phyloP scores from a whole-genome alignment of 2,113 vertebrate species.

The Xiphophorus couchianus region DNA sequence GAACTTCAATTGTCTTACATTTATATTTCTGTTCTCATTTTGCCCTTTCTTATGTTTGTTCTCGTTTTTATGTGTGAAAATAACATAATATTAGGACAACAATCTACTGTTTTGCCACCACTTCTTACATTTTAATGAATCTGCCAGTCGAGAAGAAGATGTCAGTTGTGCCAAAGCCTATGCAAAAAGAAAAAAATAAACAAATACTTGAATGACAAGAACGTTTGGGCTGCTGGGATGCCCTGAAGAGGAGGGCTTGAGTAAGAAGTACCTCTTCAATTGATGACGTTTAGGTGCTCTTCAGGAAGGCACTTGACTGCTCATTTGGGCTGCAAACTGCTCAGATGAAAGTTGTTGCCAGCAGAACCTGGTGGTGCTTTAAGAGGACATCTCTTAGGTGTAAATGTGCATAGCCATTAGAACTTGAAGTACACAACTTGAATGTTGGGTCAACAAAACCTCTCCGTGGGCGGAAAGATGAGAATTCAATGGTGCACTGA shows the following conservation, averaged over 20 bases:
- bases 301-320: constrained; percentile 30
- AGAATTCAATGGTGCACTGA: constrained; percentile 46
- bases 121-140: no score
- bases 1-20: no score
- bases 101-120: no score
- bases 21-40: no score
- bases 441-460: constrained; percentile 44
- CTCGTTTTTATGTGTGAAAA: no score
- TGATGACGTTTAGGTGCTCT: constrained; percentile 26
- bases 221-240: background rate
- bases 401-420: constrained; percentile 28
- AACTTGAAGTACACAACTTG: constrained; percentile 16
- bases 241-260: constrained; percentile 4
- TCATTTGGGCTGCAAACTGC: constrained; percentile 10
- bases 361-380: constrained; percentile 24
- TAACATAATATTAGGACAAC: no score
- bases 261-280: constrained; percentile 40
- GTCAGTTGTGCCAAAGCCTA: background rate
- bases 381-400: constrained; percentile 36
- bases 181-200: background rate
- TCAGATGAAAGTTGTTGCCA: background rate
- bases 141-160: background rate
- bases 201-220: background rate
- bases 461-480: constrained; percentile 45
- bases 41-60: no score